Conservation (phyloP, 1,140 invertebrate genomes). For the Tetragonula clypearis region DNA sequence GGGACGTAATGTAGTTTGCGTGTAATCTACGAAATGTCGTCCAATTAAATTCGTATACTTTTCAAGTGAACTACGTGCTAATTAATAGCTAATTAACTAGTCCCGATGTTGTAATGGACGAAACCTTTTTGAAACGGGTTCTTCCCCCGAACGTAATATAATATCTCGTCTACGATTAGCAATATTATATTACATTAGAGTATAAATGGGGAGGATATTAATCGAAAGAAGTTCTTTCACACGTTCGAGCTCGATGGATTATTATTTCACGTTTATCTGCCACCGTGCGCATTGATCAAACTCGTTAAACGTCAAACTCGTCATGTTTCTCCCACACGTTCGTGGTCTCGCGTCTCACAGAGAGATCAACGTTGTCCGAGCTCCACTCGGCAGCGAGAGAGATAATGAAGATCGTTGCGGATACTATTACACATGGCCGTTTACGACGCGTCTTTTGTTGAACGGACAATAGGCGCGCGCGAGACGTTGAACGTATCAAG, state of each 20-base stretch:
- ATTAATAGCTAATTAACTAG: not conserved
- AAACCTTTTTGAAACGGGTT: not conserved
- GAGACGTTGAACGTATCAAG: constrained; percentile 18
- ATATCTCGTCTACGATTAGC: not conserved
- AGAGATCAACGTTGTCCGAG: constrained; percentile 9
- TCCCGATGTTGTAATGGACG: not conserved
- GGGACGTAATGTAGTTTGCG: not conserved
- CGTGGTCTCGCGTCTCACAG: not conserved
- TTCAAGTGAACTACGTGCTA: not conserved
- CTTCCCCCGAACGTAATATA: not conserved
- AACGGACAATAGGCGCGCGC: constrained; percentile 16
- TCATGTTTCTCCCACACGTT: not conserved
- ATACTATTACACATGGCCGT: not conserved
- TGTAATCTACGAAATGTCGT: not conserved
- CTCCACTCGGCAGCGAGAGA: not conserved
- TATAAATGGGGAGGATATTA: not conserved
- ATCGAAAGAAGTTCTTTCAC: not conserved
- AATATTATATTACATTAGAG: not conserved
- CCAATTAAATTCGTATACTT: not conserved
- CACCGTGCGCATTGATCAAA: too few species aligned
- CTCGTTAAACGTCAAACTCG: too few species aligned
- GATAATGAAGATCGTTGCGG: constrained; percentile 35
- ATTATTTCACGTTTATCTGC: too few species aligned
- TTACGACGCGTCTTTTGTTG: constrained; percentile 26
- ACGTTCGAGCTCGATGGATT: too few species aligned